Evolutionary conservation across 2,888 invertebrate species (phyloP), one percentile per base, ranked within the genome.

Genomic region (Melinaea menophilus): DNA sequence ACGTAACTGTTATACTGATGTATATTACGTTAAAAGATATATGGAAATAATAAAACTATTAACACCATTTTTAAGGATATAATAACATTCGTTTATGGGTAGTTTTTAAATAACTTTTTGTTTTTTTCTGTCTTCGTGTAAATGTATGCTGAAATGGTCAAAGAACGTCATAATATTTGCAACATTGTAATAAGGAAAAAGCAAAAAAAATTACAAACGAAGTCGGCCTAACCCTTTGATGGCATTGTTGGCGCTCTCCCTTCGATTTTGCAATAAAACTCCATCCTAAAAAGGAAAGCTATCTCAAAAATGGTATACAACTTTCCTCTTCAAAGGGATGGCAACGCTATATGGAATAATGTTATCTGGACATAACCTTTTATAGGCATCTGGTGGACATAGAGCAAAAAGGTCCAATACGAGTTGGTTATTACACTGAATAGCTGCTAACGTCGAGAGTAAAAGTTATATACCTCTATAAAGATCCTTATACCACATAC

Each of bases 261-360:
- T 81, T 78, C 80, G 75, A 80, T 81, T 77, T 74, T 77, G 77
- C 80, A 85, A 86, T 85, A 88, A 88, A 88, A 86, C 82, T 77
- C 76, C 72, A 66, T 72, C 86, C 83, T 80, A 86, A 84, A 84
- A 86, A 86, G 85, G 88, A 47, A 81, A 76, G 72, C 79, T 81
- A 81, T 84, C 81, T 80, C 80, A 79, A 88, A 88, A 87, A 86
- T 80, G 82, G 81, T 81, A 80, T 80, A 84, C 84, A 85, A 85
- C 88, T 88, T 85, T 90, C 86, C 85, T 79, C 87, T 86, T 90
- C 86, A 88, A 90, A 90, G 84, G 85, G 86, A 85, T 82, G 79
- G 80, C 78, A 70, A 80, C 79, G 85, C 85, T 80, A 86, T 85
- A 80, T 81, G 81, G 84, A 84, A 89, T 88, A 89, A 89, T 88